Evolutionary conservation across 2,888 invertebrate species (phyloP).

Genomic region (Lepidochrysops patricia): DNA sequence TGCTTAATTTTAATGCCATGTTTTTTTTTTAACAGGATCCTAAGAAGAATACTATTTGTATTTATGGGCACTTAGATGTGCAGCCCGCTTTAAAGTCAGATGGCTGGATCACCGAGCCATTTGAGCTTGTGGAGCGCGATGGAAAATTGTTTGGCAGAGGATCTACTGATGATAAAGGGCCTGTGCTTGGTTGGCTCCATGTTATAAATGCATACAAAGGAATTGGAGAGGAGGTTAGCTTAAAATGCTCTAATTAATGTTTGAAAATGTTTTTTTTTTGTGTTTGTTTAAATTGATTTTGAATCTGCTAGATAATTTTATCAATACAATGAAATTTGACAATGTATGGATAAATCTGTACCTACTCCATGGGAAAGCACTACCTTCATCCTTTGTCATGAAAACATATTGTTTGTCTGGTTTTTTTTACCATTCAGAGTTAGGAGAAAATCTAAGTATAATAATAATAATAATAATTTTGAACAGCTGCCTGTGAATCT

Average conservation of each 20-base stretch:
- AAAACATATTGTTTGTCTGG: no score
- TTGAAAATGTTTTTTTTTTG: conserved; percentile 4
- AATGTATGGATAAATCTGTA: no score
- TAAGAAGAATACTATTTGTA: conserved; percentile 91
- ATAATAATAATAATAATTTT: conserved; percentile 14
- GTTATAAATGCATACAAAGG: conserved; percentile 91
- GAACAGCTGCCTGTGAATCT: conserved; percentile 80
- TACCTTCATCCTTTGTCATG: no score
- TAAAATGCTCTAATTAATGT: conserved; percentile 5
- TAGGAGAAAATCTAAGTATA: no score
- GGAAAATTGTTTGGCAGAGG: conserved; percentile 94
- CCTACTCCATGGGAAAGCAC: no score
- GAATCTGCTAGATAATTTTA: no score
- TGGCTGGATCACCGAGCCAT: conserved; percentile 97
- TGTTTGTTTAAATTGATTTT: no score
- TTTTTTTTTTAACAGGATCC: conserved; percentile 70
- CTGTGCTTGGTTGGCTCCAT: conserved; percentile 96
- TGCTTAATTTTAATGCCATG: conserved; percentile 3
- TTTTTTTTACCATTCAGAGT: no score
- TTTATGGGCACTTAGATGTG: conserved; percentile 98
- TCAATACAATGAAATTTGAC: no score
- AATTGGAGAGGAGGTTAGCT: conserved; percentile 73
- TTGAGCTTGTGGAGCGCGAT: conserved; percentile 89
- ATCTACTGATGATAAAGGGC: conserved; percentile 94
- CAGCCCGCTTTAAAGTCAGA: conserved; percentile 95